phyloP scores from a whole-genome alignment of 2,797 vertebrate species.

The Scyliorhinus canicula region DNA sequence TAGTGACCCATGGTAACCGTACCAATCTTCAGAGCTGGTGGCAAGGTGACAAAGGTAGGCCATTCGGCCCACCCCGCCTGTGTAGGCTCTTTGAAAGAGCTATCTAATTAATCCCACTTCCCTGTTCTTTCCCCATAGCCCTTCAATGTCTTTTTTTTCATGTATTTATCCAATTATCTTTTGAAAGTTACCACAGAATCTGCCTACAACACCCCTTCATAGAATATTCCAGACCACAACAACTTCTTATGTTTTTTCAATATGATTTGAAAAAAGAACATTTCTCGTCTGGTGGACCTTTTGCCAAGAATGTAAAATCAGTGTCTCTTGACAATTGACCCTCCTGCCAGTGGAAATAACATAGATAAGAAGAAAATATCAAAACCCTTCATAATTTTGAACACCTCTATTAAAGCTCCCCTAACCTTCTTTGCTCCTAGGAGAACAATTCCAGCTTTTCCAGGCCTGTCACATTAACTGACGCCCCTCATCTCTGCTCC shows the following conservation, averaged over 20 bases:
- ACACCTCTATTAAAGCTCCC: background rate
- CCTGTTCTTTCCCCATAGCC: background rate
- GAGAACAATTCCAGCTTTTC: background rate
- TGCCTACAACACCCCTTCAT: background rate
- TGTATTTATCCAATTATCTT: background rate
- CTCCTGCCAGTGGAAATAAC: background rate
- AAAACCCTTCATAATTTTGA: background rate
- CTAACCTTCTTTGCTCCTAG: background rate
- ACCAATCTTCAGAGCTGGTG: background rate
- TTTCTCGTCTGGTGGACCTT: background rate
- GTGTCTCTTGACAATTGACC: background rate
- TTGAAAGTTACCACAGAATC: background rate
- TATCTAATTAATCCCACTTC: background rate
- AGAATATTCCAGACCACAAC: background rate
- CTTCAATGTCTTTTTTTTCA: background rate
- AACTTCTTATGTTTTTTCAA: background rate
- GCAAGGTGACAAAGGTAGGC: background rate
- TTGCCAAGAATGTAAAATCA: background rate
- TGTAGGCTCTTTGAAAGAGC: no score
- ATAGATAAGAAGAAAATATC: background rate
- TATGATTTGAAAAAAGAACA: background rate
- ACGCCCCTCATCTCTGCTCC: background rate
- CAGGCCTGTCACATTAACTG: background rate
- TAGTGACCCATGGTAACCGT: background rate
- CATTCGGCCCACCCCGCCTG: background rate